Base-by-base conservation (phyloP, 2,113 vertebrate genomes). In the Cyanoderma ruficeps region DNA sequence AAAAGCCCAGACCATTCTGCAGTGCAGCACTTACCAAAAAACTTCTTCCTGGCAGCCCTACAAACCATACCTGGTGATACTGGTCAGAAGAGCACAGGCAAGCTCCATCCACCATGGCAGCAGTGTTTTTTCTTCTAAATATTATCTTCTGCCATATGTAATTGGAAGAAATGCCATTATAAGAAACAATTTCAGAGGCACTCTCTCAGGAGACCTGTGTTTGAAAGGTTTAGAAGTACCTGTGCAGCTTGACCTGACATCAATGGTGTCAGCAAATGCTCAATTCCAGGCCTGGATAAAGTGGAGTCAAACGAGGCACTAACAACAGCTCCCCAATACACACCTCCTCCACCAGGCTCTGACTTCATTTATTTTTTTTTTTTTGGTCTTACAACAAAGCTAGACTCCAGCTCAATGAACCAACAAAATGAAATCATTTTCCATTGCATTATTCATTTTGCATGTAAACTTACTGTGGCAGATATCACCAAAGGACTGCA, bases 401-500 rank as follows among this genome's bases (percentile, higher is more conserved):
- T 60, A 68, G 23, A 46, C 15, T 85, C 23, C n/a, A 55, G 31
- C 68, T 72, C 65, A 87, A 52, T 9, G 71, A 77, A 46, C 37
- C 5, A 14, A 65, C 9, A 31, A 56, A 85, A 89, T 50, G 12
- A 89, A 83, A 75, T 33, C 7, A 23, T 41, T 83, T 76, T 33
- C 31, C 47, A 44, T 33, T 63, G 44, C 23, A 42, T 80, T 86
- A 84, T 71, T 85, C 27, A 13, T 67, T 56, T 72, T 37, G 33
- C 47, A 50, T 33, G 39, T 55, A 93, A 93, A 92, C 35, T 69
- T 69, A 37, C 35, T 21, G 21, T 61, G 80, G 64, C 81, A 96
- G 86, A 70, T 81, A 44, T 55, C 78, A 92, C 55, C 53, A 44
- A 79, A 93, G 46, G n/a, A 84, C 80, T 93, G 94, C 86, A 95